phyloP scores from a whole-genome alignment of 2,797 vertebrate genomes.

The Alfaro cultratus region DNA sequence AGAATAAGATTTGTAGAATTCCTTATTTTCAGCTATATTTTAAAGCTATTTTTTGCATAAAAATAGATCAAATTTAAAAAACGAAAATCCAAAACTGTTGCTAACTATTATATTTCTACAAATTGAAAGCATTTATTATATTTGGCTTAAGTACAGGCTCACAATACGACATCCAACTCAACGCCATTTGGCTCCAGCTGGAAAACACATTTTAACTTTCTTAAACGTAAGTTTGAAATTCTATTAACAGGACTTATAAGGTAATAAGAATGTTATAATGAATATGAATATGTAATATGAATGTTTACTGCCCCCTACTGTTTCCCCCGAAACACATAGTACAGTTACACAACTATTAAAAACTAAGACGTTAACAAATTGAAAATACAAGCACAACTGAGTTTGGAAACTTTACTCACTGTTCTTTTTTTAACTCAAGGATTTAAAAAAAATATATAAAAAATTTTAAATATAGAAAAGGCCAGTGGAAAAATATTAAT shows the following conservation, averaged over 20 bases:
- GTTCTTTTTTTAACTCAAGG: background rate
- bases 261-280: too few species aligned
- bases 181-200: background rate
- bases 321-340: background rate
- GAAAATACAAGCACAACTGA: background rate
- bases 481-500: background rate
- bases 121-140: background rate
- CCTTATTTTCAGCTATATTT: background rate
- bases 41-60: background rate
- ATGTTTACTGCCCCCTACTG: background rate
- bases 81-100: background rate
- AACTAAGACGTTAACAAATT: background rate
- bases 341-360: background rate
- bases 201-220: background rate
- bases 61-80: background rate
- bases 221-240: background rate
- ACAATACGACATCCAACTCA: background rate
- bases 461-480: background rate
- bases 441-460: background rate
- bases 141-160: too few species aligned
- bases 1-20: background rate
- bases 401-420: background rate
- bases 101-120: background rate
- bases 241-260: background rate
- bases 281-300: too few species aligned